Percentiles rank a stretch among this genome's conserved stretches.
These are phyloP conservation scores for Lithosia quadra DNA, from an alignment of 2,888 invertebrate species.

Conservation along the genomic window DNA sequence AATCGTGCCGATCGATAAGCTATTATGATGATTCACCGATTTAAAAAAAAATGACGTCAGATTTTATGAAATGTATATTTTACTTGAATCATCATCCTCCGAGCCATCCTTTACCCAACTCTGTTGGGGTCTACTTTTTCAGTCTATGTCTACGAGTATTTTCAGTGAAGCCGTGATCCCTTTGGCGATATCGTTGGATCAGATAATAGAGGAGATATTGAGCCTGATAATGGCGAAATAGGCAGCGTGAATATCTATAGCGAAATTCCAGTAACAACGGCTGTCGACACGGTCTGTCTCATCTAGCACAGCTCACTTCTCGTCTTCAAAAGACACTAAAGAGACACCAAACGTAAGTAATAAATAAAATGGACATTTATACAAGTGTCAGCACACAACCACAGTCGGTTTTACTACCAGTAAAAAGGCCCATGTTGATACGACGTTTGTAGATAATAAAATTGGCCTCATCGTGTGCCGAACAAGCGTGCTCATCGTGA, in stretches of 20 bases:
- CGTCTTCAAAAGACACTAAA: neutral
- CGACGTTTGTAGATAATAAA: constrained; percentile 5
- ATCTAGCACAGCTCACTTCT: neutral
- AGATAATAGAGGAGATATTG: no score
- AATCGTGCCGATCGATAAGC: neutral
- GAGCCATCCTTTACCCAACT: no score
- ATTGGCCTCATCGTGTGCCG: constrained; percentile 12
- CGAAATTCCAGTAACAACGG: neutral
- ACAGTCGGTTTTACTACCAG: neutral
- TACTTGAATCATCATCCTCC: no score
- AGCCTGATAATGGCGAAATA: no score
- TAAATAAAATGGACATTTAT: neutral
- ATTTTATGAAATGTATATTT: no score
- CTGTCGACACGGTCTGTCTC: neutral
- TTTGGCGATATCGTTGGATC: no score
- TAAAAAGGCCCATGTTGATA: neutral
- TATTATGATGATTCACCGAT: no score
- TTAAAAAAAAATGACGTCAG: no score
- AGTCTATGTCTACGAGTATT: no score
- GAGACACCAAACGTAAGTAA: neutral
- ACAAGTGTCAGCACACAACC: neutral
- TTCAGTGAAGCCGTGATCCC: no score
- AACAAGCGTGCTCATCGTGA: constrained; percentile 16
- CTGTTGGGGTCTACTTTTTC: no score
- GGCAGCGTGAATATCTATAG: neutral